phyloP scores from a whole-genome alignment of 2,888 invertebrate genomes.

The Alviniconcha strummeri region DNA sequence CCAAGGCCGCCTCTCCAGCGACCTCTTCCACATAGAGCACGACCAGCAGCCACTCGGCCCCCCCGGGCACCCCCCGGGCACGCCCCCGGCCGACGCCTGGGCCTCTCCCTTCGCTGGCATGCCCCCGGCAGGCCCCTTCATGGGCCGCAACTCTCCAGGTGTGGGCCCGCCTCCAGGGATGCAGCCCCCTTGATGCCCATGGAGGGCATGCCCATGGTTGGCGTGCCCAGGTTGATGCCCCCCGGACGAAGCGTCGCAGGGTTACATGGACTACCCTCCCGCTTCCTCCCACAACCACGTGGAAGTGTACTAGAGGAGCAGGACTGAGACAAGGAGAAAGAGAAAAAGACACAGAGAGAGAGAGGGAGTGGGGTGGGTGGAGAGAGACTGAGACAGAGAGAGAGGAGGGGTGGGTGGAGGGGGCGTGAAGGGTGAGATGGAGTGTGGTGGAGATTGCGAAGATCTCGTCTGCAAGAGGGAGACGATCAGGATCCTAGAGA shows the following conservation, averaged over 20 bases:
- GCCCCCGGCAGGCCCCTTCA: slow-evolving; percentile 51
- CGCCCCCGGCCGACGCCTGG: slow-evolving; percentile 36
- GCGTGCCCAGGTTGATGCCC: slow-evolving; percentile 58
- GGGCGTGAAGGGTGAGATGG: no score
- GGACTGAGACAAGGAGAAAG: no score
- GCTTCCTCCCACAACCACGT: slow-evolving; percentile 66
- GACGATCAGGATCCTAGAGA: no score
- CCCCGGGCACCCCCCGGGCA: slow-evolving; percentile 29
- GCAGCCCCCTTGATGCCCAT: slow-evolving; percentile 53
- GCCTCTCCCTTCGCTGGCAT: slow-evolving; percentile 43
- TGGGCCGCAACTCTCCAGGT: slow-evolving; percentile 65
- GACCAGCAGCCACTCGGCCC: slow-evolving; percentile 48
- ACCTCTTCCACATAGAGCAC: slow-evolving; percentile 66
- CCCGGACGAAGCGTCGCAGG: slow-evolving; percentile 57
- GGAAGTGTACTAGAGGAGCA: slow-evolving; percentile 61
- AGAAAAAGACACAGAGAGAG: no score
- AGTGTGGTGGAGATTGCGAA: no score
- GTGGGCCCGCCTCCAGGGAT: slow-evolving; percentile 30
- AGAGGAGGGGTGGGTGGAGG: no score
- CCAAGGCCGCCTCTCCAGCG: slow-evolving; percentile 57
- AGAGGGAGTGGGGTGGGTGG: no score
- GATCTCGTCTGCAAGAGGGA: no score
- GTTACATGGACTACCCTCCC: slow-evolving; percentile 64
- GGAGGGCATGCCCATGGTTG: slow-evolving; percentile 59
- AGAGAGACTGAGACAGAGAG: no score